Evolutionary conservation across 2,113 vertebrate species (phyloP), one percentile per base, ranked within the genome.

Genomic region (Podarcis raffonei): DNA sequence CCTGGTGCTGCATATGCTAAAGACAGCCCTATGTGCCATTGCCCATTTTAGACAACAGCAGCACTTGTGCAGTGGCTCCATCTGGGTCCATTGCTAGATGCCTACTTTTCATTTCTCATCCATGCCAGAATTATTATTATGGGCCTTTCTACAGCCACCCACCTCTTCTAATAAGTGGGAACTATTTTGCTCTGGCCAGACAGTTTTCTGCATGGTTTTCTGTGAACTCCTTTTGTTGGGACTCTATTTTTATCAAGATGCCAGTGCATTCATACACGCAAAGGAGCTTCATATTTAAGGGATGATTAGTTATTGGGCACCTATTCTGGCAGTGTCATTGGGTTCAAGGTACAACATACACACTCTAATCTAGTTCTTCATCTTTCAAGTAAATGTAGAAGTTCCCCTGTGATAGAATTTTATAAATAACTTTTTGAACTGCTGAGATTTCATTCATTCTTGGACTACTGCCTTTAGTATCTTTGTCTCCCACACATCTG

Each of bases 401-500:
- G 23, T 77, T 2, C 20, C 9, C 8, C 27, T 78, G 25, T 16
- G 35, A 23, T 77, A 57, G 8, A 57, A 69, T 30, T 69, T 42
- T 83, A 74, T 84, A 59, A 81, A 76, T 75, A 87, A 90, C 48
- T 94, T 93, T 81, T 57, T 81, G 79, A 92, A 91, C 11, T 88
- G 59, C n/a, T 93, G 93, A 59, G 74, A n/a, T 90, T 91, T 32
- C 66, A 77, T 88, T 92, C 86, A 87, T 35, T 83, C 84, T 83
- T 94, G 93, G 92, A 89, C 87, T 35, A n/a, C 62, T 86, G 92
- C 89, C 86, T 95, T 94, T 92, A 83, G 2, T 23, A 90, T 92
- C 91, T 88, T 94, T 94, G 84, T 92, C 89, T 94, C 79, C 84
- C 37, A 80, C 87, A 62, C 88, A 65, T 91, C 59, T 92, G n/a